Percentiles rank a stretch among this genome's conserved stretches.
These are phyloP conservation scores for Carassius gibelio DNA, from an alignment of 2,113 vertebrate genomes.

Conservation along the genomic window DNA sequence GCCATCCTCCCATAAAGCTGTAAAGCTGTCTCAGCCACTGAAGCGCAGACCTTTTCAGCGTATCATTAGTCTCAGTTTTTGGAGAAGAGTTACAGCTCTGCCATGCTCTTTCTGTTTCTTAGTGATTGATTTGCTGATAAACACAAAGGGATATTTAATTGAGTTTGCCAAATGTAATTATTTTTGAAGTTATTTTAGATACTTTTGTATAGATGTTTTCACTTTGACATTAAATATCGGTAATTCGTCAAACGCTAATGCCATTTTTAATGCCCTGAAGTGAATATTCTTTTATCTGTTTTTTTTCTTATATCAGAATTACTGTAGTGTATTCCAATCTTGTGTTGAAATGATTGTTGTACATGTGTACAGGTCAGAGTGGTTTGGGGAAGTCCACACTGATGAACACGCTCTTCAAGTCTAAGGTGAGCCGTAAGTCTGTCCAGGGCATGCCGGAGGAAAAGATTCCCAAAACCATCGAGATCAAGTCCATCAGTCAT, in stretches of 20 bases:
- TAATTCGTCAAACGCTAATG: neutral
- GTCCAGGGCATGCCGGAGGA: constrained; percentile 86
- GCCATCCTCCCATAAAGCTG: neutral
- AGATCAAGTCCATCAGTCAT: constrained; percentile 96
- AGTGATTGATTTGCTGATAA: neutral
- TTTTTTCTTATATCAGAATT: neutral
- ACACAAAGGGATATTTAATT: neutral
- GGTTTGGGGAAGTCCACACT: constrained; percentile 96
- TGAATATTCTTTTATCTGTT: neutral
- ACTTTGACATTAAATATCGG: neutral
- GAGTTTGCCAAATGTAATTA: neutral
- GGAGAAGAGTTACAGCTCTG: neutral
- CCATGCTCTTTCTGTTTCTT: neutral
- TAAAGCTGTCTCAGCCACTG: neutral
- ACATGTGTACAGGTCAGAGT: constrained; percentile 84
- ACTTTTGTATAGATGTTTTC: neutral
- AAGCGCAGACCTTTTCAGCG: neutral
- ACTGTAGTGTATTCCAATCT: neutral
- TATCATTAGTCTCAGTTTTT: neutral
- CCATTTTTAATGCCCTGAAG: neutral
- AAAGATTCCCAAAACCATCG: constrained; percentile 95
- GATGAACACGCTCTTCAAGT: constrained; percentile 99
- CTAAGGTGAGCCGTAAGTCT: constrained; percentile 96
- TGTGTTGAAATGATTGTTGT: neutral
- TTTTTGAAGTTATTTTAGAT: neutral